Conservation (phyloP, 2,797 vertebrate species). For the Artibeus lituratus region DNA sequence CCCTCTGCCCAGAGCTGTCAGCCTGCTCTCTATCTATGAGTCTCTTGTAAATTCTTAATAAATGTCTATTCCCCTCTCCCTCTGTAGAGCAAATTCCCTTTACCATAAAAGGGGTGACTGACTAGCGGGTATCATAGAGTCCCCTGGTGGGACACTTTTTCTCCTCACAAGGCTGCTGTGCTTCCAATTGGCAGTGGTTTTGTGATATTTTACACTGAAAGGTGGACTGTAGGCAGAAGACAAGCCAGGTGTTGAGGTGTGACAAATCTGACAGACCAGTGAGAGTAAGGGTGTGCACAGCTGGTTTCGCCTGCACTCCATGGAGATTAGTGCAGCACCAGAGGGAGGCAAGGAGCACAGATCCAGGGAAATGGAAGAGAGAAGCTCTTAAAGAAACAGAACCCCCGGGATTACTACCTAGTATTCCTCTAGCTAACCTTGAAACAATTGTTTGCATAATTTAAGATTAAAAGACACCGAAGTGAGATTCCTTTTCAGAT, state of each 20-base stretch:
- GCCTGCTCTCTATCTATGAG: too few species aligned
- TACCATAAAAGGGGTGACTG: not conserved
- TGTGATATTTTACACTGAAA: not conserved
- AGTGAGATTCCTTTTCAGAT: not conserved
- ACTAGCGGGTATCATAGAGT: not conserved
- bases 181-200: not conserved
- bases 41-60: not conserved
- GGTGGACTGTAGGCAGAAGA: not conserved
- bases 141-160: not conserved
- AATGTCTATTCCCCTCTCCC: not conserved
- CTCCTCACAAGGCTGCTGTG: not conserved
- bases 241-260: not conserved
- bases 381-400: not conserved
- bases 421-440: too few species aligned
- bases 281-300: not conserved
- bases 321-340: rapidly evolving
- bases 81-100: not conserved
- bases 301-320: rapidly evolving
- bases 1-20: too few species aligned
- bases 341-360: not conserved
- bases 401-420: too few species aligned
- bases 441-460: not conserved
- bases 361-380: not conserved
- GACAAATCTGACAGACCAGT: not conserved
- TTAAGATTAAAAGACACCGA: not conserved